These are phyloP conservation scores for Pempheris klunzingeri DNA, from an alignment of 2,797 vertebrate genomes.

Conservation along the genomic window DNA sequence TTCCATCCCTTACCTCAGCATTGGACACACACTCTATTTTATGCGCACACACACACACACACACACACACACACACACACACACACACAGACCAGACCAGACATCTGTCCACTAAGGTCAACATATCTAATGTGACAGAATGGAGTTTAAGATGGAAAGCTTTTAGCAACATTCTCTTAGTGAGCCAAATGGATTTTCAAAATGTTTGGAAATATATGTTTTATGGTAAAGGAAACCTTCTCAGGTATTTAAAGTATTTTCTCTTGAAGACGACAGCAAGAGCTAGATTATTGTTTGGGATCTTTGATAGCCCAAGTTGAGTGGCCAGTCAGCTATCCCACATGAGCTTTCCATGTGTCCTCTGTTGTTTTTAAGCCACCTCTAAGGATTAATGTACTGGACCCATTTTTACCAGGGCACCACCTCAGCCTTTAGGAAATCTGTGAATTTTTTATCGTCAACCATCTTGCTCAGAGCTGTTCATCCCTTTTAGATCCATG, in stretches of 20 bases:
- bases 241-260: background rate
- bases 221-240: constrained; percentile 5
- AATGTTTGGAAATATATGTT: constrained; percentile 2
- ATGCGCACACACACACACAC: constrained; percentile 19
- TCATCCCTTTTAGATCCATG: constrained; percentile 59
- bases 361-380: constrained; percentile 51
- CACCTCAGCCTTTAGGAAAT: constrained; percentile 41
- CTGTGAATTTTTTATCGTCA: constrained; percentile 37
- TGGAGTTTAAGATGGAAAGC: background rate
- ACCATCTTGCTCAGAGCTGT: constrained; percentile 50
- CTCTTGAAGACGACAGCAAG: background rate
- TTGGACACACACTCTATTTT: constrained; percentile 19
- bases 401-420: constrained; percentile 35
- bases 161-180: background rate
- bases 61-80: constrained; percentile 24
- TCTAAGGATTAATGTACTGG: constrained; percentile 43
- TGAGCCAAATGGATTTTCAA: background rate
- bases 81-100: constrained; percentile 1
- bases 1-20: constrained; percentile 72
- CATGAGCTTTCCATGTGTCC: constrained; percentile 22
- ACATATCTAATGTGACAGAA: constrained; percentile 17
- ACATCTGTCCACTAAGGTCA: constrained; percentile 59
- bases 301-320: background rate
- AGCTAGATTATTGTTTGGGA: constrained; percentile 9
- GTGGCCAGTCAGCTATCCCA: constrained; percentile 27